Conservation (phyloP, 2,797 vertebrate species). For the Oryzias dopingdopingensis region DNA sequence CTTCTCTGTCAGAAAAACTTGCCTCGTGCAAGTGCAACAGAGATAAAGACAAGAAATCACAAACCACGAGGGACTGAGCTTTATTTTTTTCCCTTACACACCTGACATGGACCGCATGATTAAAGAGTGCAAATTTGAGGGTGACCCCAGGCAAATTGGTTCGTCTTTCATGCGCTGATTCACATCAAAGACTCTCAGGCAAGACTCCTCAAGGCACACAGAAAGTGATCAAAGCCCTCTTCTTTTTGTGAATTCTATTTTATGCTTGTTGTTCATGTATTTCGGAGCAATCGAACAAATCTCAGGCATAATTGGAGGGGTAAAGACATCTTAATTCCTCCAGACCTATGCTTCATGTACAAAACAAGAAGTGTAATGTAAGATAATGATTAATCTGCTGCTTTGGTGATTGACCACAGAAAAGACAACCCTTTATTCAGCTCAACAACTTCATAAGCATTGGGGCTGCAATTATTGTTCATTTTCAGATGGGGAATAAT, state of each 20-base stretch:
- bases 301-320: constrained; percentile 55
- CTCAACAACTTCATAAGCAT: constrained; percentile 71
- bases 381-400: constrained; percentile 74
- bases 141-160: constrained; percentile 72
- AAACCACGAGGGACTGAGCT: constrained; percentile 38
- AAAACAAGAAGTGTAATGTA: constrained; percentile 67
- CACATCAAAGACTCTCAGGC: constrained; percentile 76
- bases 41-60: constrained; percentile 41
- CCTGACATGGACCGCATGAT: constrained; percentile 71
- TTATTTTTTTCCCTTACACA: constrained; percentile 56
- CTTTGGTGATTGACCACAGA: constrained; percentile 78
- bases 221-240: constrained; percentile 72
- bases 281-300: constrained; percentile 56
- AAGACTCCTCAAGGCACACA: constrained; percentile 73
- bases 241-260: constrained; percentile 61
- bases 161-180: constrained; percentile 74
- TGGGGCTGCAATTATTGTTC: constrained; percentile 80
- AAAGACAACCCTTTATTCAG: constrained; percentile 59
- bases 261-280: constrained; percentile 69
- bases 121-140: constrained; percentile 76
- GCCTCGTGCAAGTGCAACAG: constrained; percentile 39
- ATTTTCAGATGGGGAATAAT: constrained; percentile 77
- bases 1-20: constrained; percentile 60
- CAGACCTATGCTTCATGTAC: constrained; percentile 49
- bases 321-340: constrained; percentile 67